A percentile compares a stretch with the other conserved stretches of the same genome.
These are phyloP conservation scores for Dolichallabes microphthalmus DNA, from an alignment of 2,113 vertebrate species.

Conservation along the genomic window DNA sequence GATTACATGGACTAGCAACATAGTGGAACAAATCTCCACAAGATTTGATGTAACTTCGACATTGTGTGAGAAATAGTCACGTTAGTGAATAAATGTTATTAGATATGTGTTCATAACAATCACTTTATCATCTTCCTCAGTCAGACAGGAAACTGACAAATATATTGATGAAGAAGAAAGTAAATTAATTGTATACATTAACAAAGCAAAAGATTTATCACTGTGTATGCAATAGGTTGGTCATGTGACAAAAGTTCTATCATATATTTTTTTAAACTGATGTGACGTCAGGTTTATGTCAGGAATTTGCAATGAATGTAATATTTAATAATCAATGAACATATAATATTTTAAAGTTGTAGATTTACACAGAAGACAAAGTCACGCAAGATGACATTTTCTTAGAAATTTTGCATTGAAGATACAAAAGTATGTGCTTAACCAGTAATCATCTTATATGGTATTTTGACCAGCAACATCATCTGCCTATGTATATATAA, in stretches of 20 bases:
- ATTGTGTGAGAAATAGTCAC: not conserved
- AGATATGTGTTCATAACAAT: not conserved
- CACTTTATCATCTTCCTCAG: not conserved
- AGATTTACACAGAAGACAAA: not conserved
- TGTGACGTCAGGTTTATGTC: not conserved
- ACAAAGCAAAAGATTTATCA: conserved; percentile 7
- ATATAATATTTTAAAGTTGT: not conserved
- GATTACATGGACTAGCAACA: not conserved
- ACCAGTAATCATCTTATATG: not conserved
- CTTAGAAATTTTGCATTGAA: not conserved
- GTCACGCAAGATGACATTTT: not conserved
- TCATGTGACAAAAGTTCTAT: not conserved
- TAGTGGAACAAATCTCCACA: not conserved
- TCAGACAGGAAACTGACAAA: not conserved
- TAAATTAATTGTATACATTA: not conserved
- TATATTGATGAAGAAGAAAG: not conserved
- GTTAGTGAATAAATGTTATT: conserved; percentile 8
- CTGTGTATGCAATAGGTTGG: not conserved
- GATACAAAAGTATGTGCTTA: not conserved
- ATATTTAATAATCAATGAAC: not conserved
- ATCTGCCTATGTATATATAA: too few species aligned
- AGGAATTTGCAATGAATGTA: not conserved
- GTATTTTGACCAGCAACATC: not conserved
- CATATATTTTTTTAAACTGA: not conserved
- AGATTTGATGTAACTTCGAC: not conserved